These are phyloP conservation scores for Lithosia quadra DNA, from an alignment of 2,888 invertebrate species.

Conservation along the genomic window DNA sequence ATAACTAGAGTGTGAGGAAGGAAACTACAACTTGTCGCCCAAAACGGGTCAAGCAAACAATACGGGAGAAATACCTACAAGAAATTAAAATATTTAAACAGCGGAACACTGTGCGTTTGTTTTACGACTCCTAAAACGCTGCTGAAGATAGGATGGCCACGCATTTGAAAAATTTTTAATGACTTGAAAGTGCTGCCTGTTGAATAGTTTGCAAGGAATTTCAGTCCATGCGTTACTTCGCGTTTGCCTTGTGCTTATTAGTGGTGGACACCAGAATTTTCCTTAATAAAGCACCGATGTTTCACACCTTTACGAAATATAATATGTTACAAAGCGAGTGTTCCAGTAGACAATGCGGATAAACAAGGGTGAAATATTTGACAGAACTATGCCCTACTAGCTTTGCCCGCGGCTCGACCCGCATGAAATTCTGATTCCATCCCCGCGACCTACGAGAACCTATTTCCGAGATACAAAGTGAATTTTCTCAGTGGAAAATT, in stretches of 20 bases:
- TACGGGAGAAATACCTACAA: constrained; percentile 34
- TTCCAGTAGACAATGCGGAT: too few species aligned
- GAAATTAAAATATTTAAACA: constrained; percentile 48
- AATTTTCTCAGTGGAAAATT: too few species aligned
- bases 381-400: too few species aligned
- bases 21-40: constrained; percentile 28
- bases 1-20: constrained; percentile 31
- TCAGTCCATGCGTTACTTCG: neutral
- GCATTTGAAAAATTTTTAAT: neutral
- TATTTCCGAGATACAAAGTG: too few species aligned
- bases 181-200: neutral
- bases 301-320: too few species aligned
- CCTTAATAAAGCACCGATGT: neutral
- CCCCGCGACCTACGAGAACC: too few species aligned
- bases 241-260: neutral
- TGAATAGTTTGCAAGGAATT: neutral
- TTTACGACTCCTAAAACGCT: constrained; percentile 47
- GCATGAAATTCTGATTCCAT: too few species aligned
- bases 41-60: constrained; percentile 37
- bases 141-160: constrained; percentile 20
- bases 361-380: too few species aligned
- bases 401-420: too few species aligned
- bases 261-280: neutral
- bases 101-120: constrained; percentile 34
- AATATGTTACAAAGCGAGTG: too few species aligned